Evolutionary conservation across 1,140 invertebrate genomes (phyloP), one percentile per base, ranked within the genome.

Genomic region (Rhagoletis zephyria): DNA sequence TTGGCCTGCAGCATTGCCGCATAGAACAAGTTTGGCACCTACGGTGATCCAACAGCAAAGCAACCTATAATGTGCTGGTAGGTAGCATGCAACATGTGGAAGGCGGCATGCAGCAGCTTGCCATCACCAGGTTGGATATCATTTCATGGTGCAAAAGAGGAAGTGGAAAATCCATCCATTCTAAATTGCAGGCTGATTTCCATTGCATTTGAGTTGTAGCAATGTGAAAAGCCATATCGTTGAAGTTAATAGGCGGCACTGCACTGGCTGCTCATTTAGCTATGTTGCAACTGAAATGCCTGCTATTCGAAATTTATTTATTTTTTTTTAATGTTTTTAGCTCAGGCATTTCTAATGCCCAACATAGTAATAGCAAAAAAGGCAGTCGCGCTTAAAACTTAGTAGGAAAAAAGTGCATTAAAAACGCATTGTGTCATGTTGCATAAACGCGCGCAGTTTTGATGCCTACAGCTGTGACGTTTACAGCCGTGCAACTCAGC

Each of bases 1-100:
- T 81, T 81, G 74, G 74, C 74, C n/a, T 51, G 48, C 74, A 81
- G 74, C 74, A 56, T 56, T 59, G 74, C 45, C 74, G 16, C n/a
- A 30, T 30, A 81, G 30, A 81, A 81, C 74, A 81, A 16, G 74
- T 81, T 81, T 56, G 16, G 48, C 74, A 56, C 45, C 70, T 74
- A 74, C 70, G 10, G 16, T 16, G 48, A 12, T 51, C n/a, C 64
- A 67, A 30, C 30, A 30, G 30, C 64, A 67, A 67, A 30, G 30
- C n/a, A 67, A 67, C n/a, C 30, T 67, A 19, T 40, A 67, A 30
- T 63, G 1, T 19, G 30, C 16, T 67, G 30, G 5, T 67, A 67
- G 64, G 64, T 67, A 67, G 64, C 30, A 67, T 7, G 64, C 14
- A n/a, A 40, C 48, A 51, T 30, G 30, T 30, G 1, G 30, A 30